phyloP scores from a whole-genome alignment of 2,888 invertebrate species.

The Brenthis daphne region DNA sequence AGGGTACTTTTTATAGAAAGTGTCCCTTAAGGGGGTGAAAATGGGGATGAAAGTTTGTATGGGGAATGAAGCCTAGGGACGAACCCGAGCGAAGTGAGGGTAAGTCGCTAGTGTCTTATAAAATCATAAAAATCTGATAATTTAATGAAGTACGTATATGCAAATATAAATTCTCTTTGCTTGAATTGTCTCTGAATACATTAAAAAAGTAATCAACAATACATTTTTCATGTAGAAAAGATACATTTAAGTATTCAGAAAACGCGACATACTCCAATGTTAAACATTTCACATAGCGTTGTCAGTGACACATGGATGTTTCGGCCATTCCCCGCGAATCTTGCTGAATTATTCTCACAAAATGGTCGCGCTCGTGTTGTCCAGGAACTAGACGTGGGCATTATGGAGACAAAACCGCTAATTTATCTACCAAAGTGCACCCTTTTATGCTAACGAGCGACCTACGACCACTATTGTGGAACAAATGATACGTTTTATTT shows the following conservation, averaged over 20 bases:
- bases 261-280: not conserved
- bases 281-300: slow-evolving; percentile 31
- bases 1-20: too few relatives aligned
- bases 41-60: too few relatives aligned
- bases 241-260: not conserved
- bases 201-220: too few relatives aligned
- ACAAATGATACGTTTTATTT: slow-evolving; percentile 22
- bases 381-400: slow-evolving; percentile 51
- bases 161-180: too few relatives aligned
- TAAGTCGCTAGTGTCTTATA: too few relatives aligned
- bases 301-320: slow-evolving; percentile 47
- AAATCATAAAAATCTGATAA: too few relatives aligned
- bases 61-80: too few relatives aligned
- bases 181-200: too few relatives aligned
- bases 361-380: slow-evolving; percentile 53
- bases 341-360: slow-evolving; percentile 72
- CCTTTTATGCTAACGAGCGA: slow-evolving; percentile 33
- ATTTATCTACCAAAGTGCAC: slow-evolving; percentile 54
- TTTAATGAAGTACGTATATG: too few relatives aligned
- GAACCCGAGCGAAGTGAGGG: too few relatives aligned
- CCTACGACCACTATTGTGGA: slow-evolving; percentile 24
- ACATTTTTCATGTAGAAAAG: too few relatives aligned
- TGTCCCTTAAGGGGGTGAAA: too few relatives aligned
- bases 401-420: slow-evolving; percentile 64
- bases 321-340: slow-evolving; percentile 71